Evolutionary conservation across 2,797 vertebrate species (phyloP), one percentile per base, ranked within the genome.

Genomic region (Coilia nasus): DNA sequence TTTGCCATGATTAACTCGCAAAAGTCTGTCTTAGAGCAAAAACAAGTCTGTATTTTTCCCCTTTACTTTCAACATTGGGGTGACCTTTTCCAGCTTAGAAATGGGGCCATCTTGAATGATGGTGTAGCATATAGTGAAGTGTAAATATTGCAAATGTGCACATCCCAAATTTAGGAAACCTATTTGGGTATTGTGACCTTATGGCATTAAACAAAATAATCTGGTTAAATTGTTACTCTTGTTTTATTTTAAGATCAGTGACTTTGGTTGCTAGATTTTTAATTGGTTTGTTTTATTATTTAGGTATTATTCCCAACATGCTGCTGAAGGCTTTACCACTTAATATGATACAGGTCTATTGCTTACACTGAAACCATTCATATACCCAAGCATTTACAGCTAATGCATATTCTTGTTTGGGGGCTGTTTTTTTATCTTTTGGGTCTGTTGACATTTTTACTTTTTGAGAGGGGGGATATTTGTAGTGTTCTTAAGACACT

Each of bases 401-500:
- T 64, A 25, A 64, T 28, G 1, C 10, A 2, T 23, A 41, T 41
- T 75, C 31, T 35, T 75, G 15, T 75, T 31, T 35, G 14, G 15
- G 35, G 15, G 46, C 81, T 81, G 25, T 71, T 86, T 71, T 86
- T 82, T 41, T 46, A 78, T 17, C 12, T 82, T 62, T 67, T 82
- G 12, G 21, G 35, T 85, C 17, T 60, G 5, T 47, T 88, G 25
- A 84, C 31, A 62, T 28, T 86, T 89, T 86, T 87, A 81, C 88
- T 87, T 88, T 87, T 56, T 0, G 64, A 54, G 10, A n/a, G 6
- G 6, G 67, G 2, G 19, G 67, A 75, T 64, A 25, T 71, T 15
- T 12, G 35, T 25, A 78, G 57, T 23, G 44, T 80, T 85, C 81
- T 57, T 46, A 67, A 80, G 82, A 85, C 84, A 85, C 89, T 88